Evolutionary conservation across 2,113 vertebrate species (phyloP), one percentile per base, ranked within the genome.

Genomic region (human (Homo sapiens)): DNA sequence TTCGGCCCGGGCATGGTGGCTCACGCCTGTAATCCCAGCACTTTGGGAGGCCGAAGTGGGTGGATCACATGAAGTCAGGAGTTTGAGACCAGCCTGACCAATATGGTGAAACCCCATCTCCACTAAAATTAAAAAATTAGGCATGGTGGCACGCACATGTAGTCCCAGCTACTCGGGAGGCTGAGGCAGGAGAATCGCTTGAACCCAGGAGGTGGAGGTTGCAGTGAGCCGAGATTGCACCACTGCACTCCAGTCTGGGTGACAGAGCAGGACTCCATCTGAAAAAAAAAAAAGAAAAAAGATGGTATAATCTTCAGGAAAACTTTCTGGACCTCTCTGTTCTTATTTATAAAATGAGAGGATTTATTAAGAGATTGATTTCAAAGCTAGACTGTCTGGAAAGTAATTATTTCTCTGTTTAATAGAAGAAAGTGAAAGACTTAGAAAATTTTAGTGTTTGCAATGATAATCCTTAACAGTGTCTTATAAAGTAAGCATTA

Each of bases 371-470:
- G 81, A 38, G 66, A 55, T 68, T 83, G 57, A 90, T 48, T 95
- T 93, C 45, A 95, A 57, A 90, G 40, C 35, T 86, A 90, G 64
- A 87, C 70, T 52, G 3, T 92, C 79, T 61, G 25, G 14, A 10
- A 82, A 88, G 43, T 82, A 93, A 38, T 30, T 84, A 48, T 43
- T 70, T 95, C 50, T 87, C 59, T 92, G 32, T 61, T 38, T 89
- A 95, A 72, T 3, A 79, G 52, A 84, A 84, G 30, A 84, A 95
- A 95, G 78, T 64, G 43, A 52, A 18, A 95, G n/a, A 76, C 23
- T 38, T 96, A 52, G 66, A 90, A 85, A 73, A 52, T 93, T 86
- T 97, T 16, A 78, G 14, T 82, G 73, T 83, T 92, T 97, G n/a
- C 14, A 92, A 78, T 93, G 38, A 80, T 91, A 25, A 14, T 70